Conservation (phyloP, 2,797 vertebrate species). For the Lophius americanus region DNA sequence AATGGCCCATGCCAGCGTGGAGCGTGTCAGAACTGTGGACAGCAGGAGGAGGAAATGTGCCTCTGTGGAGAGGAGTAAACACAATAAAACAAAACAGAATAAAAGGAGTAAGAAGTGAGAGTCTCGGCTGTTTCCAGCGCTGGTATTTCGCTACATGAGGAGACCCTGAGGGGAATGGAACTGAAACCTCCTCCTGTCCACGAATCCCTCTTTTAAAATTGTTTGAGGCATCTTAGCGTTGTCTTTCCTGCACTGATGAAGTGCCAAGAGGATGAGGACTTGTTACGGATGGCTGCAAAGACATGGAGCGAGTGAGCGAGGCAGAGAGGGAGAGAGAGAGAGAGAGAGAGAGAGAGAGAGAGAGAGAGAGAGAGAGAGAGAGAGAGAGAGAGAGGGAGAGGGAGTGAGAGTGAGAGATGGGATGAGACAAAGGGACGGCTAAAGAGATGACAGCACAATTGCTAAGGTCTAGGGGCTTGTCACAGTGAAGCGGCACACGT, state of each 20-base stretch:
- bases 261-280: constrained; percentile 6
- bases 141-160: constrained; percentile 48
- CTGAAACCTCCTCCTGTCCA: constrained; percentile 21
- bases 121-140: constrained; percentile 57
- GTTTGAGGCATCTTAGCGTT: constrained; percentile 50
- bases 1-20: constrained; percentile 57
- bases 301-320: constrained; percentile 17
- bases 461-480: constrained; percentile 39
- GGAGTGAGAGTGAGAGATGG: neutral
- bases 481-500: constrained; percentile 25
- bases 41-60: constrained; percentile 21
- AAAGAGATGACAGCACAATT: constrained; percentile 45
- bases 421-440: constrained; percentile 37
- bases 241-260: constrained; percentile 47
- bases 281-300: constrained; percentile 39
- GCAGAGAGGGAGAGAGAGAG: constrained; percentile 8
- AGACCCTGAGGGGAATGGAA: constrained; percentile 47
- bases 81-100: neutral
- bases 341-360: constrained; percentile 22
- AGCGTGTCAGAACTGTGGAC: constrained; percentile 45
- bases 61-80: constrained; percentile 43
- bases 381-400: neutral
- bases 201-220: constrained; percentile 41
- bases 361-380: too few relatives aligned
- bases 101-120: constrained; percentile 31